Evolutionary conservation across 2,113 vertebrate species (phyloP).

Genomic region (Pungitius pungitius): DNA sequence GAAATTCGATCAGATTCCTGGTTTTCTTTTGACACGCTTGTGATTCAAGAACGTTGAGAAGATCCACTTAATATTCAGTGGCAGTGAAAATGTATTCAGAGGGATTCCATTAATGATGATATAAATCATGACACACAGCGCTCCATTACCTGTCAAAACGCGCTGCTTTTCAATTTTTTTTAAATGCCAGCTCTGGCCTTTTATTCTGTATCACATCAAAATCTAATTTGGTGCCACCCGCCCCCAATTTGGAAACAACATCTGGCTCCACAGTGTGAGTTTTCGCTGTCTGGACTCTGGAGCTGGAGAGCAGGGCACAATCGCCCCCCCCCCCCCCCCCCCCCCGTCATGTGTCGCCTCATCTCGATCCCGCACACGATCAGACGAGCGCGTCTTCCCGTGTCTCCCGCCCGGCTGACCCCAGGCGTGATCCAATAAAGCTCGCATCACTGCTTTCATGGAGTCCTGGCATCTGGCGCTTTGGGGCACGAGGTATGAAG

Average conservation of each 20-base stretch:
- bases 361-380: not conserved
- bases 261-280: not conserved
- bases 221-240: not conserved
- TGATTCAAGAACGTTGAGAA: not conserved
- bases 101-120: conserved; percentile 1
- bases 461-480: conserved; percentile 35
- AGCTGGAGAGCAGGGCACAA: not conserved
- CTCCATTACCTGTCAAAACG: not conserved
- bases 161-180: not conserved
- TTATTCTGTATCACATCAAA: not conserved
- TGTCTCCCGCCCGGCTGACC: not conserved
- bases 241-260: not conserved
- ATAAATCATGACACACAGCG: not conserved
- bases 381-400: not conserved
- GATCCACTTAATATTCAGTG: not conserved
- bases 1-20: not conserved
- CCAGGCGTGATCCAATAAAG: conserved; percentile 31
- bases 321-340: no score
- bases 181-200: not conserved
- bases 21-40: not conserved
- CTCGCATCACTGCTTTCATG: conserved; percentile 23
- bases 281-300: not conserved
- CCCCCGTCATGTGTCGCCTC: conserved; percentile 1
- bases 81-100: not conserved
- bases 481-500: conserved; percentile 26